Base-by-base conservation (phyloP, 2,113 vertebrate species). In the Sorex fumeus region DNA sequence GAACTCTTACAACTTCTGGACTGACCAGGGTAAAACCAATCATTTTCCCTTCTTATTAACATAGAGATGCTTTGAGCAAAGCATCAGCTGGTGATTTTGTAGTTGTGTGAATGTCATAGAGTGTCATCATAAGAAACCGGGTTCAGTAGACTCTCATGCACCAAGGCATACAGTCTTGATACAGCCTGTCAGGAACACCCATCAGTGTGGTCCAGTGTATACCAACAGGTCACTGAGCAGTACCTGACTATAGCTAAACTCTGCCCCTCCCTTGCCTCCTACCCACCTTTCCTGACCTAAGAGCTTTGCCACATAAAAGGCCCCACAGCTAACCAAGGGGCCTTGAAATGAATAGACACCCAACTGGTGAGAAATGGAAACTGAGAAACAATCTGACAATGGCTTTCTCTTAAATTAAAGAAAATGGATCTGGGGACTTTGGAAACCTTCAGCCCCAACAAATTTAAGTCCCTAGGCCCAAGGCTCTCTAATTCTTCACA, bases 351-450 rank as follows among this genome's bases (percentile, higher is more conserved):
- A 71, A 45, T 15, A 75, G 60, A 47, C 45, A 32, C 74, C 50
- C 84, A 57, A 8, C 2, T 60, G n/a, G 74, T 92, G 47, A 94
- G 84, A 74, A 57, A 28, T 5, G 5, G 64, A 92, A 86, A 30
- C 89, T 25, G 13, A 86, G 71, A 84, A 43, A 19, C 30, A 60
- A 8, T 91, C 19, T 84, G 57, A 69, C 80, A 27, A 16, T 91
- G 64, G 71, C 57, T 77, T 18, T 87, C 64, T 90, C 70, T 89
- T 72, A 70, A 95, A 69, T 93, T 23, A 92, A 72, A 95, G 77
- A 76, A 90, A 94, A 89, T 62, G n/a, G 90, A 91, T 67, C 30
- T 78, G 53, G 53, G 87, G 81, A 93, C 50, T 80, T 66, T 43
- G 40, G 81, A 92, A 93, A 80, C 3, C 53, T 85, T 79, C 18